Conservation (phyloP, 2,113 vertebrate genomes). For the Lepus europaeus region DNA sequence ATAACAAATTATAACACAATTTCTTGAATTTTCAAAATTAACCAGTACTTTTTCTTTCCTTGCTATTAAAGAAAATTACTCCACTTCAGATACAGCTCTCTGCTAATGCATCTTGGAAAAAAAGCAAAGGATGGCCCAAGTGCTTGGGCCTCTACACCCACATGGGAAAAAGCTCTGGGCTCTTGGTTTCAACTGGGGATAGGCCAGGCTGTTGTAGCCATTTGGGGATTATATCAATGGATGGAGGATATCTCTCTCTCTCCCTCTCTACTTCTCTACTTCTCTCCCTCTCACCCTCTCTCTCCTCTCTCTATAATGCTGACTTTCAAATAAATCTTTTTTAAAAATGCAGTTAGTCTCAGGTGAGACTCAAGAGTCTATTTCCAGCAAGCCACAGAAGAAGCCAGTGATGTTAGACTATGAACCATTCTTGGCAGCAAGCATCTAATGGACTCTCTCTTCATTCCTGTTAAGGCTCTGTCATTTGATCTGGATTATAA, state of each 20-base stretch:
- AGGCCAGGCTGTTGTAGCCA: too few species aligned
- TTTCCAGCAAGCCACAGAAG: not conserved
- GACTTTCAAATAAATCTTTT: too few species aligned
- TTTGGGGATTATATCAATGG: too few species aligned
- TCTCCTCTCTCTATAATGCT: not conserved
- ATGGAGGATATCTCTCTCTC: not conserved
- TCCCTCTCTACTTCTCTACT: not conserved
- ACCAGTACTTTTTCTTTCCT: not conserved
- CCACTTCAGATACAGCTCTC: not conserved
- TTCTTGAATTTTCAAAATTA: constrained; percentile 47
- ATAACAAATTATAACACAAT: not conserved
- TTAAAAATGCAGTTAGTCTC: not conserved
- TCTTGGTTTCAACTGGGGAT: too few species aligned
- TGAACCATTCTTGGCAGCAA: not conserved
- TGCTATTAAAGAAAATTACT: constrained; percentile 37
- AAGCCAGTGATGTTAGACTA: not conserved
- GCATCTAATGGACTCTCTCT: not conserved
- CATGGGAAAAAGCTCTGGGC: too few species aligned
- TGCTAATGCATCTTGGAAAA: too few species aligned
- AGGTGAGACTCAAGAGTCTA: not conserved
- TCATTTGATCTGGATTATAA: not conserved
- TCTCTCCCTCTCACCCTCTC: not conserved
- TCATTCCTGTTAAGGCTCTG: not conserved
- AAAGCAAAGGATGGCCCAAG: too few species aligned
- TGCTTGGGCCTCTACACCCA: too few species aligned